Base-by-base conservation (phyloP, 2,113 vertebrate genomes). In the Azemiops feae region DNA sequence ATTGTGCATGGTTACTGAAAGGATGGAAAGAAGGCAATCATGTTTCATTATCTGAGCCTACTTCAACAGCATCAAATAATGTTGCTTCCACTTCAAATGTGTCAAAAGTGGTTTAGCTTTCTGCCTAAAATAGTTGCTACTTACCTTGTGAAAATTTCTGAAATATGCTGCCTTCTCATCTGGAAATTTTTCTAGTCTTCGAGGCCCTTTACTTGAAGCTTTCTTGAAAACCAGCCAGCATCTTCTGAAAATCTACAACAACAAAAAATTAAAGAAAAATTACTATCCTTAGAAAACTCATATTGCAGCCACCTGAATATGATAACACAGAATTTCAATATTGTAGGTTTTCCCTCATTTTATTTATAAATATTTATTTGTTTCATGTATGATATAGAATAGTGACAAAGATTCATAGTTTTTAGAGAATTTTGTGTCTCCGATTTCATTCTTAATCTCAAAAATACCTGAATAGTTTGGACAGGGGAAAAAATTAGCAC, bases 211-310 rank as follows among this genome's bases (percentile, higher is more conserved):
- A 97, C 99, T 99, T 58, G 99, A 99, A 43, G 99, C 99, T 94
- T 99, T 99, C 97, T 99, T 99, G 97, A 99, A 99, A 95, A 99
- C 99, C 95, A 99, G 96, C 99, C 99, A 99, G 96, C 99, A 99
- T 95, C 99, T 98, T 89, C 99, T 98, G 97, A 99, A 99, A 97
- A 99, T 99, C 99, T 99, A 98, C 93, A 97, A 18, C 97, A 95
- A 98, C 97, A 89, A 50, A 87, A 4, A 88, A 90, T 89, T 50
- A 74, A 2, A 58, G 3, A 30, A 91, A 3, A 7, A 22, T 87
- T 90, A 91, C 23, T 27, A 55, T 45, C 4, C 25, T 11, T 14
- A 91, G 18, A 27, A 81, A 93, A 57, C 0, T 30, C 0, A 91
- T n/a, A 88, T 25, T 47, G 89, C 1, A 58, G 4, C 18, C 14